phyloP scores from a whole-genome alignment of 2,888 invertebrate species.

The Danaus chrysippus region DNA sequence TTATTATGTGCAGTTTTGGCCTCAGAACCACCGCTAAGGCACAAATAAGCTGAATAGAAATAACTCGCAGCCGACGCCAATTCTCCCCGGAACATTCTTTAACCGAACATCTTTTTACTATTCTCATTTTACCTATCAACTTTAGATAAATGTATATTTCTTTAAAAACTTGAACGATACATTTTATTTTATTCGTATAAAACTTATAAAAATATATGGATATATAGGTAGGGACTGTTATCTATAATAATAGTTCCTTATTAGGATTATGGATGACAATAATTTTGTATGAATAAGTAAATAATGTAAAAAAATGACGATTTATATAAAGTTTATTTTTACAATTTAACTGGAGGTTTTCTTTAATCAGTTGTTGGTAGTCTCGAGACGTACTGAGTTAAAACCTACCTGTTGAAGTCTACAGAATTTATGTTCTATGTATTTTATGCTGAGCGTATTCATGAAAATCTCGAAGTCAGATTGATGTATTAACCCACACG shows the following conservation, averaged over 20 bases:
- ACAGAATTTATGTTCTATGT: neutral
- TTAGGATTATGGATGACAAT: too few relatives aligned
- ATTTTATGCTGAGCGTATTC: conserved; percentile 5
- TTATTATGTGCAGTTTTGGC: neutral
- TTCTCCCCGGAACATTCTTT: neutral
- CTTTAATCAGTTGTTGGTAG: neutral
- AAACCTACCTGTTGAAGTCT: conserved; percentile 5
- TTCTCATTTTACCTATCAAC: neutral
- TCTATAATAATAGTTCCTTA: too few relatives aligned
- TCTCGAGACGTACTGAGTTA: neutral
- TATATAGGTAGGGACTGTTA: too few relatives aligned
- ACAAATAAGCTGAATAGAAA: conserved; percentile 6
- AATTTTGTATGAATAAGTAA: too few relatives aligned
- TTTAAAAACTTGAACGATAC: too few relatives aligned
- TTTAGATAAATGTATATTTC: conserved; percentile 1
- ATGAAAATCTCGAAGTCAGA: conserved; percentile 7
- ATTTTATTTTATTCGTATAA: too few relatives aligned
- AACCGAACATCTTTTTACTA: neutral
- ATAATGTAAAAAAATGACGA: too few relatives aligned
- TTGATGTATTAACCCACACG: conserved; percentile 4
- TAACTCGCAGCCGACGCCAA: neutral
- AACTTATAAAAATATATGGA: too few relatives aligned
- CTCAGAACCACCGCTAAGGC: conserved; percentile 6
- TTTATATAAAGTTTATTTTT: too few relatives aligned
- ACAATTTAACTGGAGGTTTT: neutral